Base-by-base conservation (phyloP, 2,888 invertebrate genomes). In the Timema podura region DNA sequence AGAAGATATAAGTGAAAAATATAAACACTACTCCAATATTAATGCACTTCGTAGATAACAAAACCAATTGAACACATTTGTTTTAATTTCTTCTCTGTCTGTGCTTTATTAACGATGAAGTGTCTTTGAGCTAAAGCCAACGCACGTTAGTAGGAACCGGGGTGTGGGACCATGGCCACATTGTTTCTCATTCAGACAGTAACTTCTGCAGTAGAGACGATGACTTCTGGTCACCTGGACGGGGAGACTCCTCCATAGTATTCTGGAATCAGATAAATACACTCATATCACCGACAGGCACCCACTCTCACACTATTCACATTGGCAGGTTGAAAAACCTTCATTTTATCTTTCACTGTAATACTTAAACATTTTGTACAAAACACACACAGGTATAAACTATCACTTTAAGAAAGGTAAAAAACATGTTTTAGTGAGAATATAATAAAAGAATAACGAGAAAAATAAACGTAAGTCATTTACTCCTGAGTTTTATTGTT, bases 171-270 rank as follows among this genome's bases (percentile, higher is more conserved):
- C 59, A 5, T 13, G 30, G 59, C 59, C 59, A 59, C 59, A 13
- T 44, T 54, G 59, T 45, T 59, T 59, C 30, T 89, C 88, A 90
- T 87, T 93, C 92, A 77, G 93, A 93, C 80, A 94, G 85, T 80
- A 93, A 86, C 83, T 93, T 92, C 85, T 93, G 92, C 79, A 93
- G 87, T 81, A 93, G 85, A 80, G 92, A 92, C 77, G 92, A 90
- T 45, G 59, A 30, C 75, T 80, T 90, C 83, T 89, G 89, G 87
- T 91, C 91, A 86, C 89, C 89, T 85, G 85, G 88, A 82, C 85
- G 88, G 57, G 76, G 75, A 79, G 85, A 87, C 83, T 89, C 89
- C 85, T 88, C 91, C 86, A 86, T 88, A 86, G 86, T 86, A 90
- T 85, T 89, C 88, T 88, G 87, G 49, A 85, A 85, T 71, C 48